Evolutionary conservation across 2,888 invertebrate genomes (phyloP), one percentile per base, ranked within the genome.

Genomic region (Lasioglossum figueresi): DNA sequence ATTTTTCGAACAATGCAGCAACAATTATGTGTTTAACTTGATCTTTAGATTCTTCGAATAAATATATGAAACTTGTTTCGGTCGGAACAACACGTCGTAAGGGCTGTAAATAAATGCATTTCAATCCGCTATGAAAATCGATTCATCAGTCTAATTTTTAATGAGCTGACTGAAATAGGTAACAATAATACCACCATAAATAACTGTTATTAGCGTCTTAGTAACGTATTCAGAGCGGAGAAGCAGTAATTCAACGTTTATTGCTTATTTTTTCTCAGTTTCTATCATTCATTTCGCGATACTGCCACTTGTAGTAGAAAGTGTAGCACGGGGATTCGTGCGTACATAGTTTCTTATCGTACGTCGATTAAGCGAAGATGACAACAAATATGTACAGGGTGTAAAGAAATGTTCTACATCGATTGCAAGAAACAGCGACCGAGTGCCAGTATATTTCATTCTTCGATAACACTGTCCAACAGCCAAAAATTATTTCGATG

Each of bases 341-440:
- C 27, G 59, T 59, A 45, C 16, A 40, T 27, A 31, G 56, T 74
- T 68, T 19, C 59, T 82, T 82, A 83, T 83, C 83, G 19, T 8
- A 40, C 73, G 63, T 48, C 27, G 56, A 66, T 31, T 19, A 34
- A 63, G 19, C n/a, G 16, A 16, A 40, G 82, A 84, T 84, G 70
- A 73, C 16, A 16, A 31, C 27, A 77, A 45, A 84, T 76, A 19
- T 45, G 45, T 45, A 45, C 16, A 45, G 45, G 45, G 45, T 45
- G 45, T 45, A 45, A 16, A 45, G 45, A 45, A 16, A 43, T 43
- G 43, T 43, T 14, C 14, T 43, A 4, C 4, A 43, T 43, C 43
- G 4, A 43, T 12, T 43, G 43, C 43, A 12, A 14, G 43, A 14
- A 43, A 43, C 14, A 43, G 14, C 43, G 12, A 43, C 43, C 43